A percentile compares a stretch with the other conserved stretches of the same genome.
Conservation (phyloP, 2,113 vertebrate species). For the Mormoops blainvillei region DNA sequence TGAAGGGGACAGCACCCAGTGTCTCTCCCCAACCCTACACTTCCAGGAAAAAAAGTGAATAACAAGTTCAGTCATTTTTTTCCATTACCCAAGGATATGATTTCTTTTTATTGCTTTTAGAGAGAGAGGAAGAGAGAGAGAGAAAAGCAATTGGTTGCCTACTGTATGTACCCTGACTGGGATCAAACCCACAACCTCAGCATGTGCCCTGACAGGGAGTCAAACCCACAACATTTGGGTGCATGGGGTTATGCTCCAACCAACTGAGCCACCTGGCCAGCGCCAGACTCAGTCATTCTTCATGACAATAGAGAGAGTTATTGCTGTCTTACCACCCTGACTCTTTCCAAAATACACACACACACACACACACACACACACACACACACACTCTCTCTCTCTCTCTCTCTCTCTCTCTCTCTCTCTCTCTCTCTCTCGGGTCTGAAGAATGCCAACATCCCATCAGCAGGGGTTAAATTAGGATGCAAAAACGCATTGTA, state of each 20-base stretch:
- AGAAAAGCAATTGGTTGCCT: too few relatives aligned
- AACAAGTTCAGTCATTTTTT: background rate
- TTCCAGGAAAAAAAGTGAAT: background rate
- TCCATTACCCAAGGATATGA: too few relatives aligned
- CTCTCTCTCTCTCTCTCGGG: background rate
- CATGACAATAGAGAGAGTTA: background rate
- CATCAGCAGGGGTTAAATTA: background rate
- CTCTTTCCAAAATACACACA: background rate
- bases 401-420: too few relatives aligned
- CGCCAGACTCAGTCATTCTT: background rate
- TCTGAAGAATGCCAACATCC: background rate
- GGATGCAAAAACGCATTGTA: background rate
- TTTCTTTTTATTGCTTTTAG: too few relatives aligned
- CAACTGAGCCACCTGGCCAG: too few relatives aligned
- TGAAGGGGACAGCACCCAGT: background rate
- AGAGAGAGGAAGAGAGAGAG: too few relatives aligned
- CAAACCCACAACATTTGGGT: too few relatives aligned
- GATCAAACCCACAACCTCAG: too few relatives aligned
- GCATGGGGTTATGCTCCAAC: too few relatives aligned
- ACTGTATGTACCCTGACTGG: too few relatives aligned
- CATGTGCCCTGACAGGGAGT: too few relatives aligned
- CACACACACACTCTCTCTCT: too few relatives aligned
- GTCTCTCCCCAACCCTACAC: background rate
- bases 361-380: background rate
- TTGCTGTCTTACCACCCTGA: background rate